phyloP scores from a whole-genome alignment of 2,888 invertebrate species.

The Drosophila atroscutellata region DNA sequence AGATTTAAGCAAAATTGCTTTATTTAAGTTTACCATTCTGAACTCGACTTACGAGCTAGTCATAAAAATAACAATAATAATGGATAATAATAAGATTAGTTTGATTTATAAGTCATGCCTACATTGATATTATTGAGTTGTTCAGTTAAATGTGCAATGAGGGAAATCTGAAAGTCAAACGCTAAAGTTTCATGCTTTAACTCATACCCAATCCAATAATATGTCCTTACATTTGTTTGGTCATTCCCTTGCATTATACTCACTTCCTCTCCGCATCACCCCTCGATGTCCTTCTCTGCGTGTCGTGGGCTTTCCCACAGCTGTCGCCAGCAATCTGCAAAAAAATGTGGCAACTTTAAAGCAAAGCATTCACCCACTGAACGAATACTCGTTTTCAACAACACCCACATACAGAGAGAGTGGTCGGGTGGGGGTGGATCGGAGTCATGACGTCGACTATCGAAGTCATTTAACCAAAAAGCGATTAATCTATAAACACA shows the following conservation, averaged over 20 bases:
- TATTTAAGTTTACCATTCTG: background rate
- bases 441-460: conserved; percentile 61
- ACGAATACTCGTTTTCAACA: conserved; percentile 1
- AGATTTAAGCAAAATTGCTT: background rate
- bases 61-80: background rate
- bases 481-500: conserved; percentile 84
- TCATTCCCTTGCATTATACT: background rate
- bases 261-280: background rate
- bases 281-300: background rate
- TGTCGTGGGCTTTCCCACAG: conserved; percentile 29
- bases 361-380: conserved; percentile 16
- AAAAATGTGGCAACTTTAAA: conserved; percentile 53
- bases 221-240: background rate
- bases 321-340: conserved; percentile 61
- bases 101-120: background rate
- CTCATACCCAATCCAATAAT: background rate
- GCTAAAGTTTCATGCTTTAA: background rate
- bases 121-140: background rate
- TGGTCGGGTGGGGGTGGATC: background rate
- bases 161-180: background rate
- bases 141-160: background rate
- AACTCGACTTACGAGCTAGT: background rate
- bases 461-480: conserved; percentile 83
- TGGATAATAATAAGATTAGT: background rate
- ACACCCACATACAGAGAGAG: conserved; percentile 7